These are phyloP conservation scores for Takifugu bimaculatus DNA, from an alignment of 2,113 vertebrate genomes.

Conservation along the genomic window DNA sequence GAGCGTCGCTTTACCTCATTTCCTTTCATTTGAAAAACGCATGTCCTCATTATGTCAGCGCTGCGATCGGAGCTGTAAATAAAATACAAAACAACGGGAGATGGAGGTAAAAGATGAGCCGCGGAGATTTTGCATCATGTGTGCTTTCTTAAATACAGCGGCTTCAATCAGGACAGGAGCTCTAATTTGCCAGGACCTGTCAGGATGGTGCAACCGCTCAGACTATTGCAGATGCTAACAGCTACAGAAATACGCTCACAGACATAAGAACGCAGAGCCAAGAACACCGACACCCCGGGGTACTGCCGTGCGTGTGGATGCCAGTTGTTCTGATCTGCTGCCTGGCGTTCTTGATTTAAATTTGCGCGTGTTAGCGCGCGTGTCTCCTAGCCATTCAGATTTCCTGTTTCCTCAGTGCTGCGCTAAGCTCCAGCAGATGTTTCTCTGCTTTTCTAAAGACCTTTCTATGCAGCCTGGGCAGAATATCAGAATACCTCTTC, in stretches of 20 bases:
- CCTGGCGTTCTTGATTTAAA: conserved; percentile 45
- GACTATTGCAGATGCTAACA: conserved; percentile 2
- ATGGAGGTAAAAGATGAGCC: conserved; percentile 24
- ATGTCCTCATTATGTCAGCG: conserved; percentile 67
- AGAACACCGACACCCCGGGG: conserved; percentile 40
- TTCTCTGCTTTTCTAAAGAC: conserved; percentile 71
- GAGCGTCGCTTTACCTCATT: conserved; percentile 59
- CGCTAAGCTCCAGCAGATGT: conserved; percentile 74
- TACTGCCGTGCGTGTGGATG: conserved; percentile 25
- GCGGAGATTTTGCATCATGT: conserved; percentile 31
- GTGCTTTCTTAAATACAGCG: conserved; percentile 39
- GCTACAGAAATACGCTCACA: conserved; percentile 6
- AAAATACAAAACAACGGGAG: conserved; percentile 58
- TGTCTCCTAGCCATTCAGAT: conserved; percentile 55
- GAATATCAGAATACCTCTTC: conserved; percentile 70
- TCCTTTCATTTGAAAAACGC: conserved; percentile 61
- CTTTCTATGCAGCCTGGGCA: conserved; percentile 64
- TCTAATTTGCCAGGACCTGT: conserved; percentile 56
- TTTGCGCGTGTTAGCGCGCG: conserved; percentile 34
- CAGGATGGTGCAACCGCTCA: conserved; percentile 36
- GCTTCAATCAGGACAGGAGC: conserved; percentile 45
- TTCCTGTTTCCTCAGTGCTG: conserved; percentile 60
- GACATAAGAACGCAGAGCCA: conserved; percentile 24
- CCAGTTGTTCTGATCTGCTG: conserved; percentile 33
- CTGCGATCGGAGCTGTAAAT: conserved; percentile 56